A percentile compares a stretch with the other conserved stretches of the same genome.
Evolutionary conservation across 2,888 invertebrate species (phyloP).

Genomic region (Hedychridium roseum): DNA sequence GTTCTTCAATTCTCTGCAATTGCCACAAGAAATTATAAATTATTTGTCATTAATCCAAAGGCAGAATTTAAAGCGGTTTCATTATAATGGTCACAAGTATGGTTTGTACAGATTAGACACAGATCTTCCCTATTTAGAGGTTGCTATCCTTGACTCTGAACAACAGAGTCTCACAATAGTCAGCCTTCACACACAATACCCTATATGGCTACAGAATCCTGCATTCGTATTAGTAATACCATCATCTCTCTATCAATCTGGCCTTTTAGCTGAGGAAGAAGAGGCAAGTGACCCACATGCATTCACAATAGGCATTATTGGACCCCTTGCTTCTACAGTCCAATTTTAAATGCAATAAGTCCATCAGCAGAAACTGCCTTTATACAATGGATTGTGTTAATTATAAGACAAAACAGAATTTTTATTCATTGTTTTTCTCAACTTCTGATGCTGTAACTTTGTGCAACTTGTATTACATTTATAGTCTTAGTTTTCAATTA

Average conservation of each 20-base stretch:
- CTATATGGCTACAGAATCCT: conserved; percentile 25
- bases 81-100: conserved; percentile 1
- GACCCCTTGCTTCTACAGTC: neutral
- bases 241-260: conserved; percentile 25
- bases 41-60: neutral
- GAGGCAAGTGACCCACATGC: conserved; percentile 20
- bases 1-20: conserved; percentile 64
- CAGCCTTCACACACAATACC: conserved; percentile 15
- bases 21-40: conserved; percentile 28
- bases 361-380: too few relatives aligned
- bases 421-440: too few relatives aligned
- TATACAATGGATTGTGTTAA: too few relatives aligned
- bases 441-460: too few relatives aligned
- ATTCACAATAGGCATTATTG: conserved; percentile 13
- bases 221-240: conserved; percentile 4
- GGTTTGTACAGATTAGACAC: conserved; percentile 11
- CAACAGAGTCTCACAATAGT: conserved; percentile 13
- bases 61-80: neutral
- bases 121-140: conserved; percentile 22
- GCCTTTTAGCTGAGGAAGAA: conserved; percentile 19
- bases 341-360: conserved; percentile 9
- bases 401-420: too few relatives aligned
- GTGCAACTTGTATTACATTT: too few relatives aligned
- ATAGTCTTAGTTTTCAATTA: too few relatives aligned
- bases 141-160: conserved; percentile 34